These are phyloP conservation scores for Irena cyanogastra DNA, from an alignment of 2,113 vertebrate genomes.

Conservation along the genomic window DNA sequence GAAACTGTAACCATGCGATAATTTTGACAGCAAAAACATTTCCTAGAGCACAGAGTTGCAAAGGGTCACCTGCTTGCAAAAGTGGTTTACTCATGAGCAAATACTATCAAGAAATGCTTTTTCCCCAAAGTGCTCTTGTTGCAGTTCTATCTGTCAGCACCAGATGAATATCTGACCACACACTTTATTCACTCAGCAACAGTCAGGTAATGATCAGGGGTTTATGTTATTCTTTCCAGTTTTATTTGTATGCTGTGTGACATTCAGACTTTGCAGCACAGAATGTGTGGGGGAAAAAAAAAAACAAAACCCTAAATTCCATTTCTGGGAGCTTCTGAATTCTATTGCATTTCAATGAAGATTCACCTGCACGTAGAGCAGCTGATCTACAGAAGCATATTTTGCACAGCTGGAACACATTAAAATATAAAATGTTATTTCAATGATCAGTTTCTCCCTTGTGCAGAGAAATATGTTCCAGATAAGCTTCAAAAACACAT, in stretches of 20 bases:
- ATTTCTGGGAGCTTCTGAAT: not conserved
- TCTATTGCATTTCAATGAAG: not conserved
- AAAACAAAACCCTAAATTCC: not conserved
- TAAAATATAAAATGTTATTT: constrained; percentile 4
- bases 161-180: not conserved
- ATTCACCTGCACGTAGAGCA: not conserved
- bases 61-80: not conserved
- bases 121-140: not conserved
- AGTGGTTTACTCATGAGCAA: not conserved
- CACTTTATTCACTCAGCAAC: not conserved
- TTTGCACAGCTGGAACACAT: not conserved
- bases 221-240: not conserved
- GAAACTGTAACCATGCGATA: not conserved
- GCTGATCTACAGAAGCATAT: not conserved
- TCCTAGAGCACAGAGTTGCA: not conserved
- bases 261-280: not conserved
- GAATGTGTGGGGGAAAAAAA: not conserved
- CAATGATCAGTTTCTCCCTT: not conserved
- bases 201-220: not conserved
- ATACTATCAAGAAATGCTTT: not conserved
- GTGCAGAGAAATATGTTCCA: not conserved
- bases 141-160: not conserved
- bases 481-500: constrained; percentile 5
- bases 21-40: not conserved
- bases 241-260: not conserved